Evolutionary conservation across 2,113 vertebrate genomes (phyloP).

Genomic region (Pedetes capensis): DNA sequence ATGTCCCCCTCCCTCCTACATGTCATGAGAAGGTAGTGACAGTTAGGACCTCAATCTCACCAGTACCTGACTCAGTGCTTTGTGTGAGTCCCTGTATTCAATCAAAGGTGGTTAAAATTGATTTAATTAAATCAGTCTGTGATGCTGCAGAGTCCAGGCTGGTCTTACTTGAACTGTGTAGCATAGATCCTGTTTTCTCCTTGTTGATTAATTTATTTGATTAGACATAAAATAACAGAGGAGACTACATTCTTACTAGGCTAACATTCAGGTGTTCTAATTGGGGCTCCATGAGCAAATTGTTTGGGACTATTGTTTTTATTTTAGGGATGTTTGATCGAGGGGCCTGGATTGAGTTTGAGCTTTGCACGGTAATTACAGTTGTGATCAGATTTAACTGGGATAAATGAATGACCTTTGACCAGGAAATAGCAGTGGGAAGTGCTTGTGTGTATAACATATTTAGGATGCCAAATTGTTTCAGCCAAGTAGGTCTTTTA

Average conservation of each 20-base stretch:
- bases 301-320: conserved; percentile 26
- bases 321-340: not conserved
- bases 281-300: not conserved
- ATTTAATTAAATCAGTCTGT: not conserved
- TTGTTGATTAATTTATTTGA: not conserved
- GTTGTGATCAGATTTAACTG: conserved; percentile 48
- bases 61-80: not conserved
- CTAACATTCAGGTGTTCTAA: not conserved
- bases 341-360: not conserved
- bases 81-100: not conserved
- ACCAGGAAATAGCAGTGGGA: conserved; percentile 42
- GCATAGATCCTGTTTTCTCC: not conserved
- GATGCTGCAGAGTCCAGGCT: not conserved
- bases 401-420: conserved; percentile 63
- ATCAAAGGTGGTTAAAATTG: not conserved
- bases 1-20: not conserved
- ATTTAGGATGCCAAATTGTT: conserved; percentile 51
- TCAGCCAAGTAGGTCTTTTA: conserved; percentile 52
- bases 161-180: not conserved
- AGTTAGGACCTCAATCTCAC: not conserved
- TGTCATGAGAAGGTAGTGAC: no score
- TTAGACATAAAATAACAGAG: not conserved
- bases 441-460: conserved; percentile 31
- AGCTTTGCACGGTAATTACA: conserved; percentile 27
- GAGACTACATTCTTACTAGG: not conserved